These are phyloP conservation scores for Antennarius striatus DNA, from an alignment of 2,113 vertebrate species.

Conservation along the genomic window DNA sequence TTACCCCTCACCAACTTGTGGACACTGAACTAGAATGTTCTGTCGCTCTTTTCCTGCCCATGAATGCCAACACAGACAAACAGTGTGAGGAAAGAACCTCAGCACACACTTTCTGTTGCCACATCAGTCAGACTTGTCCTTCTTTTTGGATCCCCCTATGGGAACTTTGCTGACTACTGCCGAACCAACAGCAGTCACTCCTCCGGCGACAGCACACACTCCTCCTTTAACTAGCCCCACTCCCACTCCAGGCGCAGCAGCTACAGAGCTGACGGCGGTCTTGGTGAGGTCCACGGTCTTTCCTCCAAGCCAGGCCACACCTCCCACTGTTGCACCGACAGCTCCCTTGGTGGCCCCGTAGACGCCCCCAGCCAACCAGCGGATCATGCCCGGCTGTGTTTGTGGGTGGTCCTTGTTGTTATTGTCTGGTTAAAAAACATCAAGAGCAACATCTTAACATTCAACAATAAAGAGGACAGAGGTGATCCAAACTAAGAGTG, in stretches of 20 bases:
- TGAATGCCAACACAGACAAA: conserved; percentile 9
- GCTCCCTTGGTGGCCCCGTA: conserved; percentile 94
- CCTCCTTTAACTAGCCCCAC: conserved; percentile 92
- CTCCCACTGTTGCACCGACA: conserved; percentile 90
- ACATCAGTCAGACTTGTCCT: conserved; percentile 93
- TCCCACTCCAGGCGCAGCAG: conserved; percentile 88
- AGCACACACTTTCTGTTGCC: conserved; percentile 18
- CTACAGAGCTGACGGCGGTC: conserved; percentile 89
- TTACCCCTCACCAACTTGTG: conserved; percentile 39
- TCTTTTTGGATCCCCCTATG: conserved; percentile 90
- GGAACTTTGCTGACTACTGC: conserved; percentile 94
- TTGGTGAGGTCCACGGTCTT: conserved; percentile 94
- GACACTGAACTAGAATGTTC: conserved; percentile 44
- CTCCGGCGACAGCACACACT: conserved; percentile 90
- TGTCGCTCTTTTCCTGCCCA: conserved; percentile 33
- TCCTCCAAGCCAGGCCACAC: conserved; percentile 94
- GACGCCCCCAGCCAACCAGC: conserved; percentile 90
- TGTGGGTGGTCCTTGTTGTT: conserved; percentile 90
- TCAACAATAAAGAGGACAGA: not conserved
- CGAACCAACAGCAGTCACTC: conserved; percentile 89
- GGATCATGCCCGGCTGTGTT: conserved; percentile 89
- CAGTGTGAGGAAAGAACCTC: conserved; percentile 10
- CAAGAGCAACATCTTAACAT: conserved; percentile 1
- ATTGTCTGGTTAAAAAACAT: conserved; percentile 75
- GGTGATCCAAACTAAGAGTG: not conserved